These are phyloP conservation scores for Prunella strophiata DNA, from an alignment of 2,797 vertebrate genomes.

Conservation along the genomic window DNA sequence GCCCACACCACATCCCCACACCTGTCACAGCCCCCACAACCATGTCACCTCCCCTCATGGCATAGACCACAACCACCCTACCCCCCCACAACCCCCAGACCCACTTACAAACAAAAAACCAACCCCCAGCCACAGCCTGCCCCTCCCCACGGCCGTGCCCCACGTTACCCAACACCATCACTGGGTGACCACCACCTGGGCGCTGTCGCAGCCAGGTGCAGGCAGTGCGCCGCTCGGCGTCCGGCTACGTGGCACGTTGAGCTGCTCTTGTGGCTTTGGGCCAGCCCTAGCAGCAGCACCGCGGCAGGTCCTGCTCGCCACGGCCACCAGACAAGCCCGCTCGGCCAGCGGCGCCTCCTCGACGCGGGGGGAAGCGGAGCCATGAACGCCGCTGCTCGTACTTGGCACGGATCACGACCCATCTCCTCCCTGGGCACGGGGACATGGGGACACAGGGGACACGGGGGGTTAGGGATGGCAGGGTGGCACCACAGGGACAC, in stretches of 20 bases:
- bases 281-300: slow-evolving; percentile 89
- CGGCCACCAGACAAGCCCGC: slow-evolving; percentile 79
- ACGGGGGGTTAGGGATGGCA: not conserved
- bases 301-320: slow-evolving; percentile 85
- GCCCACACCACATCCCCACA: too few relatives aligned
- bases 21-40: too few relatives aligned
- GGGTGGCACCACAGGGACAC: too few relatives aligned
- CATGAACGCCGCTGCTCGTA: slow-evolving; percentile 92
- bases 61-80: too few relatives aligned
- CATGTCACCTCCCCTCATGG: too few relatives aligned
- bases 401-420: slow-evolving; percentile 93
- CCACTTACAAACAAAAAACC: too few relatives aligned
- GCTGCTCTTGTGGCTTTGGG: slow-evolving; percentile 90
- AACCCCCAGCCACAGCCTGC: too few relatives aligned
- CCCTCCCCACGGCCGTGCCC: fast-evolving
- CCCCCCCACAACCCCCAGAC: too few relatives aligned
- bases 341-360: slow-evolving; percentile 75
- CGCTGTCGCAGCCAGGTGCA: slow-evolving; percentile 91
- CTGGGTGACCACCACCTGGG: slow-evolving; percentile 94
- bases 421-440: slow-evolving; percentile 83
- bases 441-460: fast-evolving
- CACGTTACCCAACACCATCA: slow-evolving; percentile 92
- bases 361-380: slow-evolving; percentile 80
- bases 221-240: slow-evolving; percentile 79
- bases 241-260: slow-evolving; percentile 76